phyloP scores from a whole-genome alignment of 2,797 vertebrate genomes.

The Coilia nasus region DNA sequence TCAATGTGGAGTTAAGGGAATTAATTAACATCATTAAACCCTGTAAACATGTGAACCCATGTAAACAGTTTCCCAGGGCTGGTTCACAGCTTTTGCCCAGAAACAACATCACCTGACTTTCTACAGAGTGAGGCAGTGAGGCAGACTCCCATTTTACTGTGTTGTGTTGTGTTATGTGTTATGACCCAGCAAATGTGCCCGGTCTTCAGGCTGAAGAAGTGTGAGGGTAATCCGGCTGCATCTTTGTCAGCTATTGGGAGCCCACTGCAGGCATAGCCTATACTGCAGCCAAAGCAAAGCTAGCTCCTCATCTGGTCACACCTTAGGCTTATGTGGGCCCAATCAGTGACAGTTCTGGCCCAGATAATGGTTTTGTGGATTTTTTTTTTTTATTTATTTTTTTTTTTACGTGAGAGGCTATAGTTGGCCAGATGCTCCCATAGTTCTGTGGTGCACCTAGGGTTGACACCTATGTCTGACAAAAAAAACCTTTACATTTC shows the following conservation, averaged over 20 bases:
- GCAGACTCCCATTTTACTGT: neutral
- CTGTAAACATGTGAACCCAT: neutral
- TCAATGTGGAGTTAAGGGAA: neutral
- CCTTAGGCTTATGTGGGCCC: neutral
- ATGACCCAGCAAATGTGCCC: neutral
- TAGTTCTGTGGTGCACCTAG: too few species aligned
- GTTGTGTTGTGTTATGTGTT: too few species aligned
- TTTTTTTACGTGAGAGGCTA: too few species aligned
- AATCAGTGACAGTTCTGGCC: neutral
- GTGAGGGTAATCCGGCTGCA: neutral
- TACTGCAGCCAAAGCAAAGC: neutral
- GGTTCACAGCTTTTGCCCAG: neutral
- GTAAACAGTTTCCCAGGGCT: neutral
- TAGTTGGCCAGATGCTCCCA: too few species aligned
- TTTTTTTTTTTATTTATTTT: too few species aligned
- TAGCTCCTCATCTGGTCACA: neutral
- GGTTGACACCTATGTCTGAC: too few species aligned
- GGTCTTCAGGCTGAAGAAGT: neutral
- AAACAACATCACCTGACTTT: neutral
- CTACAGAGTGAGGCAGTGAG: neutral
- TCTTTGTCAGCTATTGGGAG: neutral
- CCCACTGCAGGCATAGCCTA: neutral
- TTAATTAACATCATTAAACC: slow-evolving; percentile 9
- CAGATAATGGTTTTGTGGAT: neutral
- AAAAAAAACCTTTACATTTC: too few species aligned